Percentiles rank a stretch among this genome's conserved stretches.
phyloP scores from a whole-genome alignment of 2,888 invertebrate genomes.

The Sinhomidia bicolor region DNA sequence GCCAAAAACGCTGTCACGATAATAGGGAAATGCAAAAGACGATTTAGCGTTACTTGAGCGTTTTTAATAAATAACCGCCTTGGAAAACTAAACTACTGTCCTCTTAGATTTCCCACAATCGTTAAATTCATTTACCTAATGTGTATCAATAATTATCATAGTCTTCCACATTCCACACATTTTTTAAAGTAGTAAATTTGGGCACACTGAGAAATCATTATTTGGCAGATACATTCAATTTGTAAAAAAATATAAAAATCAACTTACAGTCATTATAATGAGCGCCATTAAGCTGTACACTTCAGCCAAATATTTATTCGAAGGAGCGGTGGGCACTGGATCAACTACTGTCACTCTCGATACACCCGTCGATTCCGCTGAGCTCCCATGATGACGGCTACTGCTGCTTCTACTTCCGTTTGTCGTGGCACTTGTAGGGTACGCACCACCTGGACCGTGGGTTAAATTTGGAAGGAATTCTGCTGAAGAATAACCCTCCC shows the following conservation, averaged over 20 bases:
- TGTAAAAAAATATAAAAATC: background rate
- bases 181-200: too few species aligned
- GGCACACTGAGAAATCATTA: too few species aligned
- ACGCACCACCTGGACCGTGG: conserved; percentile 45
- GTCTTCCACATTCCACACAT: too few species aligned
- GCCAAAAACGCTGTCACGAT: too few species aligned
- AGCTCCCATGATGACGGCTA: conserved; percentile 44
- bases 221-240: too few species aligned
- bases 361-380: conserved; percentile 17
- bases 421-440: conserved; percentile 42
- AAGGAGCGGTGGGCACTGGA: conserved; percentile 53
- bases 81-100: too few species aligned
- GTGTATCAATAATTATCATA: too few species aligned
- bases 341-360: conserved; percentile 48
- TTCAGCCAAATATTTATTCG: conserved; percentile 64
- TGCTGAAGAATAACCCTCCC: conserved; percentile 57
- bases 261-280: conserved; percentile 65
- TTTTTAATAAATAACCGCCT: too few species aligned
- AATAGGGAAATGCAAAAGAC: too few species aligned
- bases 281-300: conserved; percentile 71
- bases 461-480: conserved; percentile 64
- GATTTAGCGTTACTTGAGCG: too few species aligned
- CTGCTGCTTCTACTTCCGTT: conserved; percentile 30
- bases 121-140: too few species aligned
- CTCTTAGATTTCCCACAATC: too few species aligned